phyloP scores from a whole-genome alignment of 2,113 vertebrate species.

The Mastomys natalensis region DNA sequence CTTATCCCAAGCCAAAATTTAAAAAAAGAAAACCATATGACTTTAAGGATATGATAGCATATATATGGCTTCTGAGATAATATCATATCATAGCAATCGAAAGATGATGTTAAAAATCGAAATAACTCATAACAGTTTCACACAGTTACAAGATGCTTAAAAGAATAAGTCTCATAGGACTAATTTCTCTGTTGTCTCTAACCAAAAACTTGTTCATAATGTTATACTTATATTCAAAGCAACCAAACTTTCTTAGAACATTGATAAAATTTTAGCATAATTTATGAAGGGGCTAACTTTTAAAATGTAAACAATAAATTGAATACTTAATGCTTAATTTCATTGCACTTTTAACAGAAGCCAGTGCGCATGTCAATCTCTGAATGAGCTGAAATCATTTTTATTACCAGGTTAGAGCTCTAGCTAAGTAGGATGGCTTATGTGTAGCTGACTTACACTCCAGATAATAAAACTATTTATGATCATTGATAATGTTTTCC shows the following conservation, averaged over 20 bases:
- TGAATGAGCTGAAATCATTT: not conserved
- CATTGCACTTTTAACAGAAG: not conserved
- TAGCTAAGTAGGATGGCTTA: not conserved
- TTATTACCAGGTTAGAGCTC: not conserved
- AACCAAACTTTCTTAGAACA: not conserved
- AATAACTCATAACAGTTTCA: not conserved
- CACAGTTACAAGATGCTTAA: not conserved
- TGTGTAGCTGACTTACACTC: not conserved
- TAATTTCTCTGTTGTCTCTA: not conserved
- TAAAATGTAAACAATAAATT: not conserved
- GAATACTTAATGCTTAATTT: not conserved
- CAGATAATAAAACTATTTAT: not conserved
- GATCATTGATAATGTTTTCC: not conserved
- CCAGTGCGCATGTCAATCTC: not conserved
- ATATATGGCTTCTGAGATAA: not conserved
- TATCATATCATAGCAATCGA: not conserved
- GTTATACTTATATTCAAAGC: not conserved
- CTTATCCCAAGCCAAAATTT: not conserved
- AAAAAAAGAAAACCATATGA: not conserved
- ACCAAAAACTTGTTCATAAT: not conserved
- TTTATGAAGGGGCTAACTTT: not conserved
- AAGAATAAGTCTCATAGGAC: not conserved
- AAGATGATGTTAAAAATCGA: not conserved
- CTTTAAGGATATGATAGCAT: not conserved
- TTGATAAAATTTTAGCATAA: not conserved